Conservation (phyloP, 2,888 invertebrate genomes). For the Amphipoea oculea region DNA sequence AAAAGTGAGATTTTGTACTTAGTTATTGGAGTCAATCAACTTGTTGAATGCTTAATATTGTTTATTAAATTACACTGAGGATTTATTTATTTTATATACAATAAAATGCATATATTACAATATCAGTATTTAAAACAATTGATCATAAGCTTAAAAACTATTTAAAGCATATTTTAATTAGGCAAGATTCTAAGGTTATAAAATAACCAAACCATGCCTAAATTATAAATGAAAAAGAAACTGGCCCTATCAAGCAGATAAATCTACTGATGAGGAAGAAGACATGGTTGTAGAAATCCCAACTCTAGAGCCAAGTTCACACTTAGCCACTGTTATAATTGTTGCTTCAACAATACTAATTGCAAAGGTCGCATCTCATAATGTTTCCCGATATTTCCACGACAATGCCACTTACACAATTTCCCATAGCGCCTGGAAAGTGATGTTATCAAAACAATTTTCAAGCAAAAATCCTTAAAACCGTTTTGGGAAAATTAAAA, state of each 20-base stretch:
- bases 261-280: constrained; percentile 4
- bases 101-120: no score
- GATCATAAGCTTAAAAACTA: no score
- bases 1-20: neutral
- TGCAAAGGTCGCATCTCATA: constrained; percentile 36
- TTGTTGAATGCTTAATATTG: neutral
- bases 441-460: constrained; percentile 26
- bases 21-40: neutral
- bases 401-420: constrained; percentile 38
- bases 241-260: neutral
- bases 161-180: no score
- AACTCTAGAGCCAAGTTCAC: constrained; percentile 10
- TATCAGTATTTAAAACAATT: no score
- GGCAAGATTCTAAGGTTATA: neutral
- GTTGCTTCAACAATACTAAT: constrained; percentile 46
- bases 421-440: constrained; percentile 11
- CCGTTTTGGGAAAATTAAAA: constrained; percentile 24
- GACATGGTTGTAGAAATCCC: neutral
- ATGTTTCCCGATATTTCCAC: constrained; percentile 18
- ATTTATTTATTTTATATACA: no score
- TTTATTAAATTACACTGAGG: no score
- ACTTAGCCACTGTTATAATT: constrained; percentile 44
- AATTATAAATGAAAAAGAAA: neutral
- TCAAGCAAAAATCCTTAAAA: constrained; percentile 8
- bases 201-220: neutral